Evolutionary conservation across 2,113 vertebrate genomes (phyloP), one percentile per base, ranked within the genome.

Genomic region (Pterocles gutturalis): DNA sequence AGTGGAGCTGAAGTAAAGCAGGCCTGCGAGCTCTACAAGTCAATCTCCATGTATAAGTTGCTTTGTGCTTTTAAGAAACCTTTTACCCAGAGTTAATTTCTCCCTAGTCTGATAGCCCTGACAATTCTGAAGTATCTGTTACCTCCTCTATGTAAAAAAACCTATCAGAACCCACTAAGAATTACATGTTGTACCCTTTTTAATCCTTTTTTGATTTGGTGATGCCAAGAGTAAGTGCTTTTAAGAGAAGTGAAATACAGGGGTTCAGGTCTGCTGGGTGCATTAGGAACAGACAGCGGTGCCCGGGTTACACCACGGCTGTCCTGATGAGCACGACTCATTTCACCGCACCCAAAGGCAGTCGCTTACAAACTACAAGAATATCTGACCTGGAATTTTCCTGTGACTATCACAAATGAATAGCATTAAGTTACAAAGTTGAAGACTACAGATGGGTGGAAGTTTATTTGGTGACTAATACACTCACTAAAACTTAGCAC

Each of bases 1-100:
- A 96, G 48, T 88, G 60, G 71, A 97, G 95, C 87, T 96, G 97
- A 97, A 97, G 92, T 89, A 96, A 97, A 94, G 93, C 85, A 78
- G 41, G 65, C 36, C 77, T 78, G 89, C 76, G 93, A 29, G 54
- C 83, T 97, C 89, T 90, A 95, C 93, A 96, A 97, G 95, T 83
- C 96, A 90, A 97, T 96, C 94, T 93, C 87, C 61, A 36, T 20
- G 18, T 54, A 1, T 71, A 88, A 89, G 85, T 60, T 78, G 58
- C 64, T 94, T 69, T 22, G 28, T 79, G 90, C 83, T 97, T 97
- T 98, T 95, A 97, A 93, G 89, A 97, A 90, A 95, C 86, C 86
- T 96, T 91, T 91, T 86, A 48, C 82, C 71, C 93, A 82, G 90
- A 86, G 97, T 95, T 97, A 96, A 95, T 96, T 96, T 98, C 87